Conservation (phyloP, 1,140 invertebrate species). For the Drosophila parabipectinata region DNA sequence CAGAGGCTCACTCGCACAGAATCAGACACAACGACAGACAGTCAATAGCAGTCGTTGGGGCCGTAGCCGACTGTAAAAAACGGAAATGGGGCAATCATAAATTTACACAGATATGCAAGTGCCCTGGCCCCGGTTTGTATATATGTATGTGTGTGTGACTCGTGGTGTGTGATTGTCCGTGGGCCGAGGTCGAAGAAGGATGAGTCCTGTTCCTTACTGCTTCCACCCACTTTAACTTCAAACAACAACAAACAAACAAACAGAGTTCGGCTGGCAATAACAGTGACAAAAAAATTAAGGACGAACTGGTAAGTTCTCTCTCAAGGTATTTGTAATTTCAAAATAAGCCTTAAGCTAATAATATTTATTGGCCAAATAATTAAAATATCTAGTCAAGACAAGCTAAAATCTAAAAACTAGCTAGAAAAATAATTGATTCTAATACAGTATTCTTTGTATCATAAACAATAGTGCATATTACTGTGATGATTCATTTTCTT, state of each 20-base stretch:
- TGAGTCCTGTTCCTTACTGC: conserved; percentile 4
- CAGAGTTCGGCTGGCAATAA: conserved; percentile 13
- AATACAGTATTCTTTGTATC: no score
- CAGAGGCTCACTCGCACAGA: neutral
- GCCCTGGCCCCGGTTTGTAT: conserved; percentile 37
- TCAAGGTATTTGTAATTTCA: neutral
- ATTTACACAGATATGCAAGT: conserved; percentile 83
- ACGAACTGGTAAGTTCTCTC: neutral
- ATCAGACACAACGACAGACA: conserved; percentile 37
- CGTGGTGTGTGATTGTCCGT: conserved; percentile 33
- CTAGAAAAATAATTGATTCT: no score
- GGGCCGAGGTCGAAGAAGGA: neutral
- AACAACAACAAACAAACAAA: conserved; percentile 44
- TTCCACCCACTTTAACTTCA: conserved; percentile 26
- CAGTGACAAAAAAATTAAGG: neutral
- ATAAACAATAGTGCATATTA: no score
- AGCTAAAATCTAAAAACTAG: no score
- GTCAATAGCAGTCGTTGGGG: conserved; percentile 64
- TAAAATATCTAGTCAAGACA: no score
- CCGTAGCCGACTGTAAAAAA: conserved; percentile 69
- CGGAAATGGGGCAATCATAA: conserved; percentile 83
- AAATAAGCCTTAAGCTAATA: no score
- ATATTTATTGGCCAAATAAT: no score
- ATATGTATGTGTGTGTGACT: conserved; percentile 26
- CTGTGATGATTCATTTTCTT: no score